phyloP scores from a whole-genome alignment of 2,797 vertebrate species.

The Toxotes lorentzi region DNA sequence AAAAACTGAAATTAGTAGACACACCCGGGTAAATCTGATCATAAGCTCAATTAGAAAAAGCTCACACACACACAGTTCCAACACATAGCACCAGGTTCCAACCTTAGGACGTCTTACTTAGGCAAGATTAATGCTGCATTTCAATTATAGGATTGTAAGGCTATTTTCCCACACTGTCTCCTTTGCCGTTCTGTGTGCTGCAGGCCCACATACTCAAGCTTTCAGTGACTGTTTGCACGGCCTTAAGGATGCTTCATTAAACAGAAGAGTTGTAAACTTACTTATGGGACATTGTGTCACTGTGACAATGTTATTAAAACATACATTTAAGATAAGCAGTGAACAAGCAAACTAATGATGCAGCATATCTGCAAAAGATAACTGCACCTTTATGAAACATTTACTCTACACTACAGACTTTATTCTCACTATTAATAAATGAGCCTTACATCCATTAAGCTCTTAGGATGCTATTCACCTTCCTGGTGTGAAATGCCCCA shows the following conservation, averaged over 20 bases:
- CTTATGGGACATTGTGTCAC: background rate
- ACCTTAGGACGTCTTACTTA: slow-evolving; percentile 27
- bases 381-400: background rate
- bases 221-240: slow-evolving; percentile 10
- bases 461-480: slow-evolving; percentile 27
- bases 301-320: background rate
- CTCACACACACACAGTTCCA: background rate
- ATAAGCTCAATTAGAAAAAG: slow-evolving; percentile 22
- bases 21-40: background rate
- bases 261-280: background rate
- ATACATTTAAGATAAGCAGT: slow-evolving; percentile 1
- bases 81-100: slow-evolving; percentile 1
- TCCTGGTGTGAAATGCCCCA: slow-evolving; percentile 44
- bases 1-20: slow-evolving; percentile 1
- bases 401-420: slow-evolving; percentile 10
- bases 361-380: slow-evolving; percentile 17
- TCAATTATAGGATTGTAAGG: slow-evolving; percentile 62
- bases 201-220: background rate
- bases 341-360: slow-evolving; percentile 1
- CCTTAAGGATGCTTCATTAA: slow-evolving; percentile 14
- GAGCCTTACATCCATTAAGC: slow-evolving; percentile 1
- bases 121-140: slow-evolving; percentile 50
- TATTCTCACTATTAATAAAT: slow-evolving; percentile 23
- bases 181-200: background rate
- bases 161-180: slow-evolving; percentile 50